Conservation (phyloP, 1,140 invertebrate genomes). For the Hylyphantes graminicola region DNA sequence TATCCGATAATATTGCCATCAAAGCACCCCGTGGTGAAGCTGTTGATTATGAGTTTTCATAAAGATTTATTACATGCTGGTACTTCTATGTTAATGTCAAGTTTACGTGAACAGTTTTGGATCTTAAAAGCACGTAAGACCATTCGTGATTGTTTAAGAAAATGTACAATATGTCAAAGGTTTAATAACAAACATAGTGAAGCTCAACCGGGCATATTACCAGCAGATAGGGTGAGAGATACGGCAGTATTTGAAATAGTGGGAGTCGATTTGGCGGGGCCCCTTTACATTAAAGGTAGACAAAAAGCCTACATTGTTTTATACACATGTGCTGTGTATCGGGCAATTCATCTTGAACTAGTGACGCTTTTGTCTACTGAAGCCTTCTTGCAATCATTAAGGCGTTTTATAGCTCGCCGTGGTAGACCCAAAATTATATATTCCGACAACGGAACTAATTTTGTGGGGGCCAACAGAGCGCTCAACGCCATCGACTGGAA, state of each 20-base stretch:
- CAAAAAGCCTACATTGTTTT: slow-evolving; percentile 3
- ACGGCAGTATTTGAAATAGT: neutral
- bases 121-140: neutral
- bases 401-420: neutral
- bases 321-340: slow-evolving; percentile 12
- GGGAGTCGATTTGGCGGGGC: neutral
- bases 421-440: neutral
- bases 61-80: slow-evolving; percentile 8
- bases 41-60: neutral
- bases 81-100: neutral
- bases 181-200: neutral
- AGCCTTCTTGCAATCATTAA: slow-evolving; percentile 2
- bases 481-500: neutral
- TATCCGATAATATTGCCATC: neutral
- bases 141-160: neutral
- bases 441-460: neutral
- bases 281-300: neutral
- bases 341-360: neutral
- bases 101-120: neutral
- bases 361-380: neutral
- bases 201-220: neutral
- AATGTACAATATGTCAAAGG: neutral
- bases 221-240: neutral
- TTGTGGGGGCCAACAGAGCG: neutral
- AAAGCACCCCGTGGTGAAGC: neutral